A percentile compares a stretch with the other conserved stretches of the same genome.
These are phyloP conservation scores for Tribolium castaneum DNA, from an alignment of 1,140 invertebrate species.

Conservation along the genomic window DNA sequence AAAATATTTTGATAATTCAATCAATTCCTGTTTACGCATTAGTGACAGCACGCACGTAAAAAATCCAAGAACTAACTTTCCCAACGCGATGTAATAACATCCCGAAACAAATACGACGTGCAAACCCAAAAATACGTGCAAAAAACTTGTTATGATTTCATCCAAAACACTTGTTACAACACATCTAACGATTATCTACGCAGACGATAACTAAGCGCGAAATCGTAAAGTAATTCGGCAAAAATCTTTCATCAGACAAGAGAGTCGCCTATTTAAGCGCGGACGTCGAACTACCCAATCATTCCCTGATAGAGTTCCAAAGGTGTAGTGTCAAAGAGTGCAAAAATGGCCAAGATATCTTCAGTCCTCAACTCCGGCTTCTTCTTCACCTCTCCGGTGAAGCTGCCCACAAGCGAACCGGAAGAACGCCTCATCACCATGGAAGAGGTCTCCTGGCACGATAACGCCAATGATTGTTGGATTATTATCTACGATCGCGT, in stretches of 20 bases:
- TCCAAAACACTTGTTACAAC: neutral
- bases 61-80: neutral
- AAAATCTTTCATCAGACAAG: conserved; percentile 44
- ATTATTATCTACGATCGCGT: conserved; percentile 80
- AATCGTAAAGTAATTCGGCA: neutral
- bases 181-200: neutral
- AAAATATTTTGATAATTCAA: neutral
- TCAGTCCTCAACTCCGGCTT: conserved; percentile 22
- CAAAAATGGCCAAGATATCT: conserved; percentile 17
- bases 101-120: neutral
- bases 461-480: conserved; percentile 75
- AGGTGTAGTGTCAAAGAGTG: neutral
- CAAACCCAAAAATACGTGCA: neutral
- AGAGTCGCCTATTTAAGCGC: conserved; percentile 37
- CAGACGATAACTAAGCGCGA: neutral
- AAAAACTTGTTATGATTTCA: neutral
- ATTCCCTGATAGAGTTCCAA: conserved; percentile 17
- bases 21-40: neutral
- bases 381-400: neutral
- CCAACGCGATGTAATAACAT: neutral
- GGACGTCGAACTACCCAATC: neutral
- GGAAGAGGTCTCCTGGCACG: conserved; percentile 75
- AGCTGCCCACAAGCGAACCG: neutral
- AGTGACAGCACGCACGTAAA: neutral
- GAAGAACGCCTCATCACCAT: conserved; percentile 66